Evolutionary conservation across 2,888 invertebrate genomes (phyloP).

Genomic region (Lampropteryx suffumata): DNA sequence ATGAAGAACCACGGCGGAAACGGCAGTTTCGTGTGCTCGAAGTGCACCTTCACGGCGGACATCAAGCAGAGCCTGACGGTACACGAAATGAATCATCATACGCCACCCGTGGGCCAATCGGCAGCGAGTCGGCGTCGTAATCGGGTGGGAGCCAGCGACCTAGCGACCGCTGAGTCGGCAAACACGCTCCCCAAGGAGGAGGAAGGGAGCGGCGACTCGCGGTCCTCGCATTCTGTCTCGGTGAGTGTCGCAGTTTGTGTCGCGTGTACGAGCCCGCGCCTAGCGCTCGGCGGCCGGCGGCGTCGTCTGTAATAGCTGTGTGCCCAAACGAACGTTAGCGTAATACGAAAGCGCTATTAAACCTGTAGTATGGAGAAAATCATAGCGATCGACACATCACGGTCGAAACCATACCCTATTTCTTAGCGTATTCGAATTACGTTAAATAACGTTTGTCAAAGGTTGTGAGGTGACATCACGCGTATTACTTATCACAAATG

Average conservation of each 20-base stretch:
- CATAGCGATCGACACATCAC: neutral
- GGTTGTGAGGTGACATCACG: conserved; percentile 59
- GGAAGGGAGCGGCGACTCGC: conserved; percentile 78
- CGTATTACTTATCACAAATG: conserved; percentile 47
- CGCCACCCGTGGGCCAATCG: conserved; percentile 89
- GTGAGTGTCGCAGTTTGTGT: conserved; percentile 56
- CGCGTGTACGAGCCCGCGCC: conserved; percentile 49
- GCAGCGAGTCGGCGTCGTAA: conserved; percentile 84
- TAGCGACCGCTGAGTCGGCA: conserved; percentile 52
- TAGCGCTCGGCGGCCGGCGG: conserved; percentile 25
- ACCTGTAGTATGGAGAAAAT: neutral
- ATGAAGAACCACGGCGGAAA: conserved; percentile 95
- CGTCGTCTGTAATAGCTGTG: conserved; percentile 11
- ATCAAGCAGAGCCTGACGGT: conserved; percentile 96
- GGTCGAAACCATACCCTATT: neutral
- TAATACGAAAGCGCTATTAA: neutral
- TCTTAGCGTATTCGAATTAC: neutral
- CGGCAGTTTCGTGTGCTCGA: conserved; percentile 92
- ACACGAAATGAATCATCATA: conserved; percentile 95
- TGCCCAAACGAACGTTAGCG: neutral
- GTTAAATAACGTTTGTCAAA: neutral
- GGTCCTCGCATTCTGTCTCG: conserved; percentile 69
- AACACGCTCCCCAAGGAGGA: conserved; percentile 67
- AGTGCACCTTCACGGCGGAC: conserved; percentile 95
- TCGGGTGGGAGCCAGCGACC: conserved; percentile 89